Evolutionary conservation across 92 coral and sea anemone species (phyloP).

Genomic region (Porites rus): DNA sequence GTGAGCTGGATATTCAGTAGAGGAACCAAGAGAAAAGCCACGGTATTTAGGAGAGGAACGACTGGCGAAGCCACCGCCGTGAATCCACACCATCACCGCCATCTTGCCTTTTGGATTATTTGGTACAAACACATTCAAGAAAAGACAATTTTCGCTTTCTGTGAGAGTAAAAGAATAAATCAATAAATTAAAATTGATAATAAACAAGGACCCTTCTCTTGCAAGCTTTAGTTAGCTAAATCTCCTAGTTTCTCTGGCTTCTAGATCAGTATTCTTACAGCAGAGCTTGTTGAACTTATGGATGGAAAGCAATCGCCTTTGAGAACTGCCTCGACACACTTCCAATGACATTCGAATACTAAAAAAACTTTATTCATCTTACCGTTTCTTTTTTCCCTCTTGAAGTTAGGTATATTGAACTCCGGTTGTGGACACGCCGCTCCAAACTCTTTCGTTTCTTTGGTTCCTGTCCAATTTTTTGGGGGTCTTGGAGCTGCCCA

Average conservation of each 20-base stretch:
- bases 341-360: no score
- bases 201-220: no score
- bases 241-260: neutral
- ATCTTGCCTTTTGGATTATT: conserved; percentile 38
- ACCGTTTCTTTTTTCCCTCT: neutral
- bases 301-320: no score
- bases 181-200: no score
- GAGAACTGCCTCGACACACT: no score
- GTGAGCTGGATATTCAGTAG: conserved; percentile 44
- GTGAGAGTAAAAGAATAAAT: neutral
- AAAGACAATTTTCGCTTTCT: conserved; percentile 70
- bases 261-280: no score
- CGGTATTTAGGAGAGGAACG: conserved; percentile 49
- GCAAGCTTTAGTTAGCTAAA: neutral
- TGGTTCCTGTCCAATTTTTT: conserved; percentile 15
- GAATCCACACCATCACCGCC: conserved; percentile 81
- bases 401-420: neutral
- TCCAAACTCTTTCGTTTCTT: neutral
- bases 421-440: conserved; percentile 32
- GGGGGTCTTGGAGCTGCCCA: conserved; percentile 32
- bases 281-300: no score
- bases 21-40: conserved; percentile 30
- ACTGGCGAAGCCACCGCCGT: conserved; percentile 56
- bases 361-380: neutral
- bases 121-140: conserved; percentile 67